Evolutionary conservation across 2,888 invertebrate genomes (phyloP).

Genomic region (Dascillus cervinus): DNA sequence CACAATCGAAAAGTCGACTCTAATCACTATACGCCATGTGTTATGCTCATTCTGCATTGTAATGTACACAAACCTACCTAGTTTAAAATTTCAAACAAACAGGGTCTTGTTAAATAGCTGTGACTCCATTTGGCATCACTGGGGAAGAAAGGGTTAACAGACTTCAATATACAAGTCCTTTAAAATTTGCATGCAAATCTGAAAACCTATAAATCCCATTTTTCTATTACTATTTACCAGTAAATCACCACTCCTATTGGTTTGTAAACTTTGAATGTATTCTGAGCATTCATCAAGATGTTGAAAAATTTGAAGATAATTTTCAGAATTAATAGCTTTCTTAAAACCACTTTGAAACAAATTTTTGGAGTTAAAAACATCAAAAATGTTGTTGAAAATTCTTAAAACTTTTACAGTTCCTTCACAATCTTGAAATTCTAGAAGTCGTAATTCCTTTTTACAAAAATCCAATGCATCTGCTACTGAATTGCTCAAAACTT

Average conservation of each 20-base stretch:
- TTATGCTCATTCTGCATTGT: conserved; percentile 3
- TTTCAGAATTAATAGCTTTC: conserved; percentile 8
- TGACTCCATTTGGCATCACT: no score
- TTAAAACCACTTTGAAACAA: conserved; percentile 11
- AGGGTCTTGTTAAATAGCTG: no score
- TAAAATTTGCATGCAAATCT: conserved; percentile 1
- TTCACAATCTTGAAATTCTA: conserved; percentile 16
- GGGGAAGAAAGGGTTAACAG: no score
- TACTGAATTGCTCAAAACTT: conserved; percentile 5
- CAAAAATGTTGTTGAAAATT: conserved; percentile 21
- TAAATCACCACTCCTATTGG: no score
- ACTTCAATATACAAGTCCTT: no score
- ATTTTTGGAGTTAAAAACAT: conserved; percentile 21
- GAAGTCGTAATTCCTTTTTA: conserved; percentile 12
- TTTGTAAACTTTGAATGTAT: no score
- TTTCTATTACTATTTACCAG: conserved; percentile 5
- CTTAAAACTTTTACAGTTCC: conserved; percentile 18
- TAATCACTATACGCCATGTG: no score
- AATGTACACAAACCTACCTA: no score
- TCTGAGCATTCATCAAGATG: no score
- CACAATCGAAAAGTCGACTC: no score
- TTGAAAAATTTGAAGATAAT: conserved; percentile 2
- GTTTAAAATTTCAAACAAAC: no score
- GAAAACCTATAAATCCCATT: conserved; percentile 13
- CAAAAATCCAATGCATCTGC: conserved; percentile 23